These are phyloP conservation scores for Agrochola lychnidis DNA, from an alignment of 2,888 invertebrate species.

Conservation along the genomic window DNA sequence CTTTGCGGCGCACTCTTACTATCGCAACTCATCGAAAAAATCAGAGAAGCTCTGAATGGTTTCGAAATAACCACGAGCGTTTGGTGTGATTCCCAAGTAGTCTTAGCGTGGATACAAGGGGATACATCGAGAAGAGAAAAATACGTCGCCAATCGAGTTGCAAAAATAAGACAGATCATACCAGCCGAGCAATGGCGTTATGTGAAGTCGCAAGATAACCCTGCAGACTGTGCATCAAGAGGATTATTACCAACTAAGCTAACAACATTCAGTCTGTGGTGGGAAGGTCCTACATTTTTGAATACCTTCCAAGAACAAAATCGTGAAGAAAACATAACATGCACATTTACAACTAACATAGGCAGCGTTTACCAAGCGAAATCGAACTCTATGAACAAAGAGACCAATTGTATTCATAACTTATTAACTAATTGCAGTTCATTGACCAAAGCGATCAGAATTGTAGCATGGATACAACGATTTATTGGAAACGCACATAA, in stretches of 20 bases:
- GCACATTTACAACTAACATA: background rate
- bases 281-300: background rate
- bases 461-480: conserved; percentile 21
- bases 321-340: background rate
- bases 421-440: conserved; percentile 29
- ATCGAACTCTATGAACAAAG: background rate
- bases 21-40: background rate
- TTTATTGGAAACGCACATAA: conserved; percentile 24
- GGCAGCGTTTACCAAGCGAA: conserved; percentile 3
- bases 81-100: conserved; percentile 20
- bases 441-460: conserved; percentile 11
- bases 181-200: background rate
- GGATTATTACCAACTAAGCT: no score
- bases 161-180: background rate
- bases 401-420: conserved; percentile 10
- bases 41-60: background rate
- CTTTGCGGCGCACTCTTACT: background rate
- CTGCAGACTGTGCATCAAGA: no score
- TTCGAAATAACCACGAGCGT: background rate
- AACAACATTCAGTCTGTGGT: background rate
- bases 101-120: conserved; percentile 34
- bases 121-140: background rate
- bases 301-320: no score
- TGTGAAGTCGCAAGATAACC: background rate
- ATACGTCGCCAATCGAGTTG: background rate